Evolutionary conservation across 2,888 invertebrate genomes (phyloP), one percentile per base, ranked within the genome.

Genomic region (Camptogramma bilineatum): DNA sequence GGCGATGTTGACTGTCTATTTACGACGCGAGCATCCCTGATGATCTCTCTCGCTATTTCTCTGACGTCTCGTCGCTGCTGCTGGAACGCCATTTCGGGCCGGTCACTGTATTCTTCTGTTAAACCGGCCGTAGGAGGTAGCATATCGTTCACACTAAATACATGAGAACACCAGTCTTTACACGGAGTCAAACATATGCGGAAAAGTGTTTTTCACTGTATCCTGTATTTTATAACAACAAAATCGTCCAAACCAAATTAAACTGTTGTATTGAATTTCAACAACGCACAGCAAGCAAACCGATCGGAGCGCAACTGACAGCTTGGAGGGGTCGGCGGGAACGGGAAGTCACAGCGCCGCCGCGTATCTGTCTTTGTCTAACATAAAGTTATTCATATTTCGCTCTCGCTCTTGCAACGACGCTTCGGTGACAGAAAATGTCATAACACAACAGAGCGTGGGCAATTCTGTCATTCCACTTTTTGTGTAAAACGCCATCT

Each of bases 391-490:
- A 70, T 58, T 69, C 24, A 34, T 84, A 82, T 78, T 63, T 64
- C 52, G 69, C 9, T 84, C 84, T 83, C 84, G 54, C 74, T 86
- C 53, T 17, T 53, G 8, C 18, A 52, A 79, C 81, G 67, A 83
- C 81, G 85, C 85, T 85, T 80, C 75, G 76, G 80, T 88, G 87
- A 87, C 90, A 89, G 84, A 78, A 42, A 86, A 87, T 85, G 91
- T 91, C 91, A 91, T 85, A 92, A 91, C 91, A 91, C 85, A 92
- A 91, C 91, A 92, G 90, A 91, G 91, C 90, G 89, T 90, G 88
- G 87, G 86, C 79, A 80, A 75, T 77, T 76, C 79, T 86, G 89
- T 88, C 89, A 89, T 84, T 83, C 79, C 79, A 74, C 34, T 75
- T 78, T 80, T 79, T 81, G 77, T 62, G 62, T 50, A 66, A 69